A percentile compares a stretch with the other conserved stretches of the same genome.
Evolutionary conservation across 1,140 invertebrate species (phyloP).

Genomic region (Diplogasteroides magnus): DNA sequence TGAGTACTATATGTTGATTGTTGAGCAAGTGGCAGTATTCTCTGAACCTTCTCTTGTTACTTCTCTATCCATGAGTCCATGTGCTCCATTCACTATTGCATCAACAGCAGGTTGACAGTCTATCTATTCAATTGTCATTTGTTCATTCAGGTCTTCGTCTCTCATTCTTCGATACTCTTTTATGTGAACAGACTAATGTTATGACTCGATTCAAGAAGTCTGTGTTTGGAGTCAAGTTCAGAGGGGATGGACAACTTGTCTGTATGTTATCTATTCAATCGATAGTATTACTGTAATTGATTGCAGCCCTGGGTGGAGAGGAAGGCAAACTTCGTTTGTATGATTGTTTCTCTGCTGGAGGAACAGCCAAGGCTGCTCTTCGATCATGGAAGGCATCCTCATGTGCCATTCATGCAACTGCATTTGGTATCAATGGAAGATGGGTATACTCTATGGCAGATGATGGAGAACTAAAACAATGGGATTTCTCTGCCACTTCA

Average conservation of each 20-base stretch:
- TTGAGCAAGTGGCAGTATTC: slow-evolving; percentile 48
- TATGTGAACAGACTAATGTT: slow-evolving; percentile 40
- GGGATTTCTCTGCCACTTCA: slow-evolving; percentile 31
- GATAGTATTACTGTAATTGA: too few species aligned
- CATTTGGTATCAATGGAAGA: slow-evolving; percentile 60
- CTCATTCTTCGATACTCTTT: slow-evolving; percentile 24
- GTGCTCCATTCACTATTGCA: slow-evolving; percentile 39
- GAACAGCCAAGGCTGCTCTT: slow-evolving; percentile 8
- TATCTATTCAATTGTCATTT: background rate
- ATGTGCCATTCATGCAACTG: slow-evolving; percentile 62
- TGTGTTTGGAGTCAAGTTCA: slow-evolving; percentile 29
- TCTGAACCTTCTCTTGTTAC: slow-evolving; percentile 44
- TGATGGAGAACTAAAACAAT: slow-evolving; percentile 71
- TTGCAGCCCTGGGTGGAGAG: slow-evolving; percentile 71
- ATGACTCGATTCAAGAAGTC: slow-evolving; percentile 34
- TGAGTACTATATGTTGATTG: slow-evolving; percentile 1
- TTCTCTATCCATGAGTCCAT: slow-evolving; percentile 40
- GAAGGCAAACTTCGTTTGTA: slow-evolving; percentile 80
- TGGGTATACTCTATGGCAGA: slow-evolving; percentile 84
- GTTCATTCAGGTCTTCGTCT: slow-evolving; percentile 17
- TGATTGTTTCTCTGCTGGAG: slow-evolving; percentile 66
- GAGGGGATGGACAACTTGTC: slow-evolving; percentile 43
- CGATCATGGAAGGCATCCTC: slow-evolving; percentile 69
- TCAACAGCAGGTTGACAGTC: slow-evolving; percentile 22
- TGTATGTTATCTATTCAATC: background rate